Base-by-base conservation (phyloP, 2,888 invertebrate species). In the Leptinotarsa tumamoca region DNA sequence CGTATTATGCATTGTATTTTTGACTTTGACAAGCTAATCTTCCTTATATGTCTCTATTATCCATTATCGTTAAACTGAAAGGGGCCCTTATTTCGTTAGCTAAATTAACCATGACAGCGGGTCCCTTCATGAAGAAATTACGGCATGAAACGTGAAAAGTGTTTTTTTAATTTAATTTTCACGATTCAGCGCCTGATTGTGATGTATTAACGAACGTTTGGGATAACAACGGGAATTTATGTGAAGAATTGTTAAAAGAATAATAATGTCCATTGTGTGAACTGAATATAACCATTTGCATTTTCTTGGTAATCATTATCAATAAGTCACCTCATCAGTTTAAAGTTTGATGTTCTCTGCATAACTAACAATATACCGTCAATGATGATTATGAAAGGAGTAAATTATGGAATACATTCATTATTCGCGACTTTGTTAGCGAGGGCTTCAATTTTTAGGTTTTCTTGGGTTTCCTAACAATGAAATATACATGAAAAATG, bases 1-100 rank as follows among this genome's bases (percentile, higher is more conserved):
- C 71, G 73, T 69, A 77, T 75, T 75, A 78, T 75, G 77, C 73
- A 75, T 75, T 75, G 77, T 77, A 74, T 69, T 73, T 72, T 70
- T 23, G 75, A 75, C 73, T 78, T 78, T 78, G 75, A 78, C 75
- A 73, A 75, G 75, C 67, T 75, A 78, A 75, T 78, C 75, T 76
- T 74, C 71, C 74, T 76, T 76, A 76, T 76, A 76, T 73, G 73
- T 73, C 70, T 75, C 75, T 69, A 75, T 78, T 78, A 75, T 75
- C 73, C 68, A 27, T 69, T 74, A 72, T 72, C 69, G 69, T 77
- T 77, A 21, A 43, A 50, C 51, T 66, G 66, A 52, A 67, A 74
- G 69, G 67, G 67, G 71, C 52, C 66, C 67, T 56, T 50, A 70
- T 70, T 74, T 63, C 63, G 63, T 63, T 43, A 43, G 17, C 63